phyloP scores from a whole-genome alignment of 2,113 vertebrate species.

The Barnardius zonarius region DNA sequence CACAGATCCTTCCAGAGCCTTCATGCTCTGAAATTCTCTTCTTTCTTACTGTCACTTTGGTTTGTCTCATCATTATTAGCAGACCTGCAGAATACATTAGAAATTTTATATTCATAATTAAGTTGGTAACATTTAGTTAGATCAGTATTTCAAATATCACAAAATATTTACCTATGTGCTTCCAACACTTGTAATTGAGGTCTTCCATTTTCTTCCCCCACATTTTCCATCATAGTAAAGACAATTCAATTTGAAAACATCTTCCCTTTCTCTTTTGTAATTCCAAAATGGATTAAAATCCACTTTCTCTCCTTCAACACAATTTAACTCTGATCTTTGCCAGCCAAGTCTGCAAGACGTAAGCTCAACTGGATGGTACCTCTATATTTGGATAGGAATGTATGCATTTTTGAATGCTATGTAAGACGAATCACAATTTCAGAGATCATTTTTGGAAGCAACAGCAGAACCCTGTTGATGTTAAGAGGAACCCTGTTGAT shows the following conservation, averaged over 20 bases:
- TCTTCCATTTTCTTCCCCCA: constrained; percentile 27
- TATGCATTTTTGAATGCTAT: rapidly evolving
- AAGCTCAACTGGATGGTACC: neutral
- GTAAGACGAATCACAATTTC: neutral
- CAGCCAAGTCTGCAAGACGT: neutral
- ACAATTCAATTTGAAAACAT: neutral
- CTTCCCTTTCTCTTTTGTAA: neutral
- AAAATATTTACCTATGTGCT: constrained; percentile 35
- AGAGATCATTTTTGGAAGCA: neutral
- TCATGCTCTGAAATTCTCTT: constrained; percentile 51
- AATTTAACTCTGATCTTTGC: neutral
- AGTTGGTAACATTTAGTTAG: neutral
- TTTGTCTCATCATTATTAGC: constrained; percentile 27
- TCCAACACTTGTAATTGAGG: neutral
- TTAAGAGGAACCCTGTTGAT: neutral
- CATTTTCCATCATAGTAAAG: neutral
- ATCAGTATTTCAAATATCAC: neutral
- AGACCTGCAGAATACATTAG: constrained; percentile 44
- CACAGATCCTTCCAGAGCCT: constrained; percentile 47
- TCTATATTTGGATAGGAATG: neutral
- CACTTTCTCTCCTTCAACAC: neutral
- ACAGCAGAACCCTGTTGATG: neutral
- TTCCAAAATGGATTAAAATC: neutral
- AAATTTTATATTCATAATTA: constrained; percentile 19
- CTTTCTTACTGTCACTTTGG: constrained; percentile 25